phyloP scores from a whole-genome alignment of 2,888 invertebrate species.

The Helicoverpa assulta region DNA sequence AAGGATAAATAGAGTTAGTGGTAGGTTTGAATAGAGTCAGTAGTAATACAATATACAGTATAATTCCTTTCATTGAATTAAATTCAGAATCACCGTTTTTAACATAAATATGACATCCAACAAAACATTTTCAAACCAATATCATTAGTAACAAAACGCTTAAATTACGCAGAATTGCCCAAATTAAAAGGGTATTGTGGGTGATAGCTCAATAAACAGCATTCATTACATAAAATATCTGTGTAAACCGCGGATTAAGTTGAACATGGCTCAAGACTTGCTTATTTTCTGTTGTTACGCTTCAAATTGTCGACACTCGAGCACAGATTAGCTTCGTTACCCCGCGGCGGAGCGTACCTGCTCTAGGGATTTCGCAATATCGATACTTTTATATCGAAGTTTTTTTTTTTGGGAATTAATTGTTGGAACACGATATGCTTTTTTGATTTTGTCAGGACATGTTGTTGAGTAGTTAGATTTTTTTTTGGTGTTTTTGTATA shows the following conservation, averaged over 20 bases:
- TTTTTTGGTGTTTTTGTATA: too few relatives aligned
- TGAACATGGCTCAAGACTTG: slow-evolving; percentile 79
- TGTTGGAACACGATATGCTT: neutral
- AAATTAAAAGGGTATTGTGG: slow-evolving; percentile 61
- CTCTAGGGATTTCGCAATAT: slow-evolving; percentile 70
- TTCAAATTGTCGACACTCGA: slow-evolving; percentile 90
- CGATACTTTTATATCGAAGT: slow-evolving; percentile 55
- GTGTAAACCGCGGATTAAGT: slow-evolving; percentile 73
- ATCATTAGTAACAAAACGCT: slow-evolving; percentile 26
- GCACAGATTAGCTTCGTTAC: slow-evolving; percentile 90
- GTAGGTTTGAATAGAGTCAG: too few relatives aligned
- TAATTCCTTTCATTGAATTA: neutral
- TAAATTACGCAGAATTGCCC: slow-evolving; percentile 47
- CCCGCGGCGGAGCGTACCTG: slow-evolving; percentile 84
- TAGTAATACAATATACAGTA: too few relatives aligned
- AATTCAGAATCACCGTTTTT: neutral
- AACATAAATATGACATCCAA: neutral
- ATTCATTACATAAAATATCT: slow-evolving; percentile 69
- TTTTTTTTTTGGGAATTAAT: neutral
- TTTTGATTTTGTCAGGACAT: too few relatives aligned
- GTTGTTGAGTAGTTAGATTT: too few relatives aligned
- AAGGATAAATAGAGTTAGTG: too few relatives aligned
- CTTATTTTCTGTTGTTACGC: slow-evolving; percentile 89
- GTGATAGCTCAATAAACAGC: slow-evolving; percentile 62
- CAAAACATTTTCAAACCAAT: slow-evolving; percentile 10